Conservation (phyloP, 2,797 vertebrate genomes). For the Sylvilagus floridanus region DNA sequence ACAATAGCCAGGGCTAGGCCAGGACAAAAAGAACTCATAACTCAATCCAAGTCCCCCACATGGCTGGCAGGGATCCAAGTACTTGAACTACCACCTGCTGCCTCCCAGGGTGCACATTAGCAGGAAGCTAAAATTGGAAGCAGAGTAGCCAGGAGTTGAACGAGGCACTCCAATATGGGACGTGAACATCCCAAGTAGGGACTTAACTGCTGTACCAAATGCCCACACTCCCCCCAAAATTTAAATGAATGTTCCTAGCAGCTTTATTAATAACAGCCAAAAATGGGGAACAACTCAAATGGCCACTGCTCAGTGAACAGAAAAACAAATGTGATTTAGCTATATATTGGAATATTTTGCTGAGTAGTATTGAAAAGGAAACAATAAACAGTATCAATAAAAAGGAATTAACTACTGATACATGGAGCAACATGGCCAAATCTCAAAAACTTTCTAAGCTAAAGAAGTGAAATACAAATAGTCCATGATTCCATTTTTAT, state of each 20-base stretch:
- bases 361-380: no score
- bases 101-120: no score
- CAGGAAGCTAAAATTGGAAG: no score
- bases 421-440: not conserved
- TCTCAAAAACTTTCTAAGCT: not conserved
- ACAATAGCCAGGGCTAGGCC: no score
- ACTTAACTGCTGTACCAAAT: no score
- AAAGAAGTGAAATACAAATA: conserved; percentile 46
- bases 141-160: no score
- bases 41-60: no score
- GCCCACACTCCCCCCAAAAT: not conserved
- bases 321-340: not conserved
- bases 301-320: not conserved
- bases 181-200: no score
- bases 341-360: not conserved
- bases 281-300: conserved; percentile 38
- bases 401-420: conserved; percentile 32
- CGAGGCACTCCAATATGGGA: no score
- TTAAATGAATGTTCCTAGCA: conserved; percentile 9
- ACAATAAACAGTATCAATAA: not conserved
- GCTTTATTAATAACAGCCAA: not conserved
- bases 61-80: no score
- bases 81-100: no score
- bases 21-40: no score
- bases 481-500: conserved; percentile 1